Base-by-base conservation (phyloP, 2,888 invertebrate genomes). In the Tortrix viridana region DNA sequence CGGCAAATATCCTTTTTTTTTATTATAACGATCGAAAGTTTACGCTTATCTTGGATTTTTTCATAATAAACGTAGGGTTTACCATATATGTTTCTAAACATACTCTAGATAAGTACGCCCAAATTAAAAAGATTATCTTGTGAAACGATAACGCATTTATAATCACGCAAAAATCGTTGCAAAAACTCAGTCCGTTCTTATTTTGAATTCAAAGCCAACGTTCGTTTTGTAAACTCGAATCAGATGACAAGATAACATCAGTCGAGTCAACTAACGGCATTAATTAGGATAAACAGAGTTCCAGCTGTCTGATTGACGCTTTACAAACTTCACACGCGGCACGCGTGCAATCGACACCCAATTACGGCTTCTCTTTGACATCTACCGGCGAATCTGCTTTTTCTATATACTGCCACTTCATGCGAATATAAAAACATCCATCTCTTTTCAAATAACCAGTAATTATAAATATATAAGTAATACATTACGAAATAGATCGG, bases 341-440 rank as follows among this genome's bases (percentile, higher is more conserved):
- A 60, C 44, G 61, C 68, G 61, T 69, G 55, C 47, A 65, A 57
- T 61, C 59, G 65, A 57, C 50, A 57, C 47, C 66, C 70, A 73
- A 74, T 72, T 74, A 71, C 66, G 63, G 59, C 60, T 20, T 55
- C 50, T 52, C 53, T 50, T 67, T 65, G 57, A 63, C 65, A 69
- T 66, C 65, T 66, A 66, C 67, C 68, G 66, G 60, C 63, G 65
- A 69, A 75, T 75, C 72, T 71, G 65, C 72, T 76, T 73, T 73
- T 59, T 43, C 7, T 7, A 16, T 32, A 44, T 44, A 9, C 44
- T 18, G 5, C 5, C 3, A 9, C 7, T 7, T 9, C 16, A 18
- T 9, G 6, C 6, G 6, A 9, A 9, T 16, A 6, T 18, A 18
- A 18, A 9, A 3, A 18, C 6, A 44, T 44, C 9, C 9, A 44